A percentile compares a stretch with the other conserved stretches of the same genome.
Conservation (phyloP, 2,113 vertebrate genomes). For the Mustelus asterias region DNA sequence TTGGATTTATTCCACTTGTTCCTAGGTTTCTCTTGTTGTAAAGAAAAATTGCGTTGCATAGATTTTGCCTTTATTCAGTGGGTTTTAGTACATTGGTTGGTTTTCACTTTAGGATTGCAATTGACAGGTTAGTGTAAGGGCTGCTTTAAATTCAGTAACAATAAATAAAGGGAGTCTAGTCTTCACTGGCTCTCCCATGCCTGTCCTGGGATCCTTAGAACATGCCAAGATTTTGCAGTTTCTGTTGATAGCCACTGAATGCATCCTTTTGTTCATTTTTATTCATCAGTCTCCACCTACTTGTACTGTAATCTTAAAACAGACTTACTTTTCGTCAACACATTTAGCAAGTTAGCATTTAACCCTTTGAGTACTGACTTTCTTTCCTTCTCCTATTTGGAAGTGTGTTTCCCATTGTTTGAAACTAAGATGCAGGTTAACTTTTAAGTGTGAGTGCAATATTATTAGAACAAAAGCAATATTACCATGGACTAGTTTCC, state of each 20-base stretch:
- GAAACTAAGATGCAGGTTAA: background rate
- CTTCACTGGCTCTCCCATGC: conserved; percentile 15
- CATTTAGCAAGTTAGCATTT: background rate
- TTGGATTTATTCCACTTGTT: background rate
- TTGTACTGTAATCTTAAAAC: conserved; percentile 6
- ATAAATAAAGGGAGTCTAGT: conserved; percentile 19
- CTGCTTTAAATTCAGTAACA: conserved; percentile 22
- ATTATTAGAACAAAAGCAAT: background rate
- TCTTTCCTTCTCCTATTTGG: background rate
- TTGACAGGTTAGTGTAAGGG: conserved; percentile 12
- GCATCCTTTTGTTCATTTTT: conserved; percentile 6
- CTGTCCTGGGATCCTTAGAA: background rate
- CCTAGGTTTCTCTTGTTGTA: background rate
- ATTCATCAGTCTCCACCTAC: conserved; percentile 24
- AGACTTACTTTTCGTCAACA: background rate
- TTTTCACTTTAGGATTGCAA: background rate
- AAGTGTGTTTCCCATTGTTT: background rate
- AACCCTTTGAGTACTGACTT: background rate
- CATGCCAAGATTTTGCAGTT: conserved; percentile 23
- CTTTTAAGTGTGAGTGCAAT: background rate
- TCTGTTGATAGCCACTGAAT: conserved; percentile 27
- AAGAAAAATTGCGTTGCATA: background rate
- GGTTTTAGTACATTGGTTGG: background rate
- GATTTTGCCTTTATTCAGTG: background rate
- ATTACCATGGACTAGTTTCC: background rate